These are phyloP conservation scores for Heliconius erato DNA, from an alignment of 2,888 invertebrate genomes.

Conservation along the genomic window DNA sequence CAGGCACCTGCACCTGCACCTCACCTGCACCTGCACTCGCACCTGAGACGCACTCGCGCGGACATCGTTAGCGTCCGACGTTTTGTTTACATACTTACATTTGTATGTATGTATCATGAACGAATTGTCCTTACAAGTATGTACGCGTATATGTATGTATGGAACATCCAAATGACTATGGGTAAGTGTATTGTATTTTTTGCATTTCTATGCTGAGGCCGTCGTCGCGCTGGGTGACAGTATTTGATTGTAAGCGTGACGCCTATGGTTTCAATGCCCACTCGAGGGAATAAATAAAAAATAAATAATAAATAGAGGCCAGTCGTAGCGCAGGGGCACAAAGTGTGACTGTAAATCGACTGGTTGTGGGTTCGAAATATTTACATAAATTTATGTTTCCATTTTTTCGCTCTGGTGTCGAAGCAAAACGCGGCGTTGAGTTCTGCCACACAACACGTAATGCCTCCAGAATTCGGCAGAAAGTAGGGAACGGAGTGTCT, in stretches of 20 bases:
- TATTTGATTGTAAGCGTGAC: neutral
- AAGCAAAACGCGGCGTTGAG: too few relatives aligned
- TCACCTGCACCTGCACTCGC: neutral
- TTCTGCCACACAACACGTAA: too few relatives aligned
- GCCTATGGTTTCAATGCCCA: neutral
- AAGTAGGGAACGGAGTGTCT: too few relatives aligned
- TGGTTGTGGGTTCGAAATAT: too few relatives aligned
- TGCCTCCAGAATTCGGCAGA: too few relatives aligned
- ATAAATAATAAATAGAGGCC: too few relatives aligned
- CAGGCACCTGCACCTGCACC: neutral
- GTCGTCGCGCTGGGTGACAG: neutral
- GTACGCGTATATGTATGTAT: neutral
- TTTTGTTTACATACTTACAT: neutral
- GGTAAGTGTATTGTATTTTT: neutral
- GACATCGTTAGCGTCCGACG: slow-evolving; percentile 7
- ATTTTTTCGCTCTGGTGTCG: too few relatives aligned
- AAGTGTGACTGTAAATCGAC: too few relatives aligned
- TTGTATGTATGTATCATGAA: neutral
- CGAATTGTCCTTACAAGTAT: neutral
- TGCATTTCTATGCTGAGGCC: too few relatives aligned
- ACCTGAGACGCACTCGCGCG: neutral
- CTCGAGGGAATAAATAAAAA: neutral
- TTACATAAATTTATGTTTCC: too few relatives aligned
- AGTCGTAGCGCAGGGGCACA: too few relatives aligned
- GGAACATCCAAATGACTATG: neutral